These are phyloP conservation scores for Balanococcus diminutus DNA, from an alignment of 2,888 invertebrate genomes.

Conservation along the genomic window DNA sequence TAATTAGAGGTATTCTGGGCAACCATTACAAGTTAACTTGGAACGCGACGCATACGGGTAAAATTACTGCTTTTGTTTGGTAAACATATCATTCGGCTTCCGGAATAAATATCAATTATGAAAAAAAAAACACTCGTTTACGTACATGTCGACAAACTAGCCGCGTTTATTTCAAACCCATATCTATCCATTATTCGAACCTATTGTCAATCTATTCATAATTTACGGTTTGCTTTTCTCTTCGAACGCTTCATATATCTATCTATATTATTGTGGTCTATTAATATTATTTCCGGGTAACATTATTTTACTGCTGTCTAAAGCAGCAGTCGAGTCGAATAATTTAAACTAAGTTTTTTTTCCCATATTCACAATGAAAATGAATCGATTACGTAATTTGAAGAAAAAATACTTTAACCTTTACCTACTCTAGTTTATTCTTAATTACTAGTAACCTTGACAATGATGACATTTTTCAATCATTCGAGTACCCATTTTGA, in stretches of 20 bases:
- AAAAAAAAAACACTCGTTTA: neutral
- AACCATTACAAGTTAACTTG: constrained; percentile 23
- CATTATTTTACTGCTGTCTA: neutral
- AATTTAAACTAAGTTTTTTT: neutral
- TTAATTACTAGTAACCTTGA: neutral
- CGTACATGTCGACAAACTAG: neutral
- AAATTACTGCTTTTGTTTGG: neutral
- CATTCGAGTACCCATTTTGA: neutral
- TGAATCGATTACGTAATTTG: neutral
- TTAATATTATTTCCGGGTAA: neutral
- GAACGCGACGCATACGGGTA: neutral
- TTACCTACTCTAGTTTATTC: constrained; percentile 2
- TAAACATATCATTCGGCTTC: constrained; percentile 15
- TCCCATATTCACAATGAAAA: neutral
- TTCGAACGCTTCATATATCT: neutral
- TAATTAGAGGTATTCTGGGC: constrained; percentile 25
- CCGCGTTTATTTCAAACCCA: neutral
- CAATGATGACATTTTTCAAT: neutral
- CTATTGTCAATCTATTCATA: neutral
- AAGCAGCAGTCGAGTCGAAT: neutral
- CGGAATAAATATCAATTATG: constrained; percentile 41
- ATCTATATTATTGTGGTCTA: neutral
- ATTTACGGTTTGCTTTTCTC: neutral
- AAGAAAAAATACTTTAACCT: constrained; percentile 4
- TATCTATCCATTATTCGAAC: neutral